Conservation (phyloP, 2,797 vertebrate species). For the Cuniculus paca region DNA sequence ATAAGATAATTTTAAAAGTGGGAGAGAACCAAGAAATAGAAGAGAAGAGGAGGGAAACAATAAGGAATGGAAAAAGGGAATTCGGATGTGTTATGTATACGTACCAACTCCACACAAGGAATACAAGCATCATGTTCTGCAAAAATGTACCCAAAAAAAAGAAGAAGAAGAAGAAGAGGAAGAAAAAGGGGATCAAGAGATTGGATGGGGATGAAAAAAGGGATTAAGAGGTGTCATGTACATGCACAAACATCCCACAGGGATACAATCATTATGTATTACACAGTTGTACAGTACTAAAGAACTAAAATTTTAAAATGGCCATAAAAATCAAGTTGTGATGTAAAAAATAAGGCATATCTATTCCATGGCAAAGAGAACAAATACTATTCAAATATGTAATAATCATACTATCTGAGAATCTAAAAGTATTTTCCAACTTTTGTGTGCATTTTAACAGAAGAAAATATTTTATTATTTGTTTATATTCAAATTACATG, state of each 20-base stretch:
- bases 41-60: not conserved
- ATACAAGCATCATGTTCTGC: not conserved
- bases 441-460: not conserved
- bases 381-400: not conserved
- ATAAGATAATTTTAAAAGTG: too few relatives aligned
- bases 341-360: not conserved
- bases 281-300: not conserved
- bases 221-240: not conserved
- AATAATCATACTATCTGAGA: not conserved
- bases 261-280: too few relatives aligned
- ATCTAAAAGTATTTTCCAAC: not conserved
- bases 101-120: not conserved
- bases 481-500: not conserved
- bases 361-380: constrained; percentile 2
- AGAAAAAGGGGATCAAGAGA: not conserved
- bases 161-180: too few relatives aligned
- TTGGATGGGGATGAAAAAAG: not conserved
- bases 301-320: not conserved
- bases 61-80: not conserved
- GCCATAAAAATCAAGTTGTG: not conserved
- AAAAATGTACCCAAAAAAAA: not conserved
- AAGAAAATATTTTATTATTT: not conserved
- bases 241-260: not conserved
- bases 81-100: not conserved
- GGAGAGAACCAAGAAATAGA: not conserved